Evolutionary conservation across 2,888 invertebrate species (phyloP).

Genomic region (Rhamphomyia laevipes): DNA sequence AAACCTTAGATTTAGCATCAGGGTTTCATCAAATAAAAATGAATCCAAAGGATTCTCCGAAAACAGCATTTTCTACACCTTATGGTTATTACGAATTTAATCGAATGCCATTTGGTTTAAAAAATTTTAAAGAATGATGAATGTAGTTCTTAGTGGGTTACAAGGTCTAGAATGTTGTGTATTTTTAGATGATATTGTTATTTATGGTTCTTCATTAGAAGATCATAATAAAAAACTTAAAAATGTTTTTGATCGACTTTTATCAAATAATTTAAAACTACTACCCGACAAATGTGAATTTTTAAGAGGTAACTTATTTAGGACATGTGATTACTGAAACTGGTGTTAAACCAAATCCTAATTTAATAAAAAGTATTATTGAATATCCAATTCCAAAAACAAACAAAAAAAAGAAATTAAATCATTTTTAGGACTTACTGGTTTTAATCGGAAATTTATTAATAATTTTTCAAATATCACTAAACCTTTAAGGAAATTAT

Average conservation of each 20-base stretch:
- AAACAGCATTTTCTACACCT: slow-evolving; percentile 27
- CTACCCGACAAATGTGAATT: slow-evolving; percentile 19
- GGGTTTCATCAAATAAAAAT: slow-evolving; percentile 30
- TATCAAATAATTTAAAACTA: slow-evolving; percentile 16
- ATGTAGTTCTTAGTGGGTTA: slow-evolving; percentile 25
- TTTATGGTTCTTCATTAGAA: slow-evolving; percentile 19
- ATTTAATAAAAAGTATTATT: slow-evolving; percentile 2
- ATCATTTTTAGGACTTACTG: slow-evolving; percentile 16
- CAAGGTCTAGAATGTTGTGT: slow-evolving; percentile 24
- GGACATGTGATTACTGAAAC: slow-evolving; percentile 23
- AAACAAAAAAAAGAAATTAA: slow-evolving; percentile 17
- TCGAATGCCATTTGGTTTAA: slow-evolving; percentile 30
- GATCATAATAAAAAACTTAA: slow-evolving; percentile 19
- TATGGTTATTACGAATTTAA: slow-evolving; percentile 24
- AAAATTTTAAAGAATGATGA: slow-evolving; percentile 33
- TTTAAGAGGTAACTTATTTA: slow-evolving; percentile 11
- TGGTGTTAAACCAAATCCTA: slow-evolving; percentile 12
- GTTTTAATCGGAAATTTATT: slow-evolving; percentile 13
- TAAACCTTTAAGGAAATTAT: slow-evolving; percentile 1
- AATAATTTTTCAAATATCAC: slow-evolving; percentile 9
- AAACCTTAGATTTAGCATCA: slow-evolving; percentile 26
- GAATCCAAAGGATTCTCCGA: slow-evolving; percentile 18
- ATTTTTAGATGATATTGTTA: slow-evolving; percentile 27
- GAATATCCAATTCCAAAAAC: slow-evolving; percentile 12
- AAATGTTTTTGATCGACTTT: slow-evolving; percentile 17